Evolutionary conservation across 2,888 invertebrate genomes (phyloP).

Genomic region (Dyspetes luteomarginatus): DNA sequence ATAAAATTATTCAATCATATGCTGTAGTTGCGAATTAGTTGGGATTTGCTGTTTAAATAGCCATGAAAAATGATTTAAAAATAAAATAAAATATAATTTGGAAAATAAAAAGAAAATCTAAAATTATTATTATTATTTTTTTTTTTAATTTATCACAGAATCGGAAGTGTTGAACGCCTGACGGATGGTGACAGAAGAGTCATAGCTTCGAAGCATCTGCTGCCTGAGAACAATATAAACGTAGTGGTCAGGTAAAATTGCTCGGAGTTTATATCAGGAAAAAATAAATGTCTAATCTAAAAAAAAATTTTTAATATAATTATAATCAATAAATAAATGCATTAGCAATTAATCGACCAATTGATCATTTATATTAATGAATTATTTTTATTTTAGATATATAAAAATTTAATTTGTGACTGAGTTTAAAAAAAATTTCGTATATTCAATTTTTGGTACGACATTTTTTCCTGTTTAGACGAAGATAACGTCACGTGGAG

Average conservation of each 20-base stretch:
- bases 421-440: background rate
- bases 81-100: too few species aligned
- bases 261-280: slow-evolving; percentile 11
- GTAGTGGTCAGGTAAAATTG: slow-evolving; percentile 91
- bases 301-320: too few species aligned
- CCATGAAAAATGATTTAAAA: too few species aligned
- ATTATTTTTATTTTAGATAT: slow-evolving; percentile 66
- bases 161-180: slow-evolving; percentile 84
- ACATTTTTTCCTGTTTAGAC: background rate
- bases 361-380: slow-evolving; percentile 3
- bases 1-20: slow-evolving; percentile 12
- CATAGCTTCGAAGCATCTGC: slow-evolving; percentile 83
- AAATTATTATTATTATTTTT: slow-evolving; percentile 51
- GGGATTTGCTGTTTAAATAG: background rate
- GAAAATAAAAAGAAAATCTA: too few species aligned
- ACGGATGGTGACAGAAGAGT: slow-evolving; percentile 84
- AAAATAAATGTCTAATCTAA: background rate
- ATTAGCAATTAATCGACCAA: too few species aligned
- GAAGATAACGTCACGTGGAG: background rate
- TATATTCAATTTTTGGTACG: background rate
- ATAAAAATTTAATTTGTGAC: background rate
- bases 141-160: slow-evolving; percentile 73
- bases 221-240: slow-evolving; percentile 92
- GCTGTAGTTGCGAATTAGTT: background rate
- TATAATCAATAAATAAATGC: too few species aligned